Conservation (phyloP, 2,888 invertebrate species). For the Acronicta leporina region DNA sequence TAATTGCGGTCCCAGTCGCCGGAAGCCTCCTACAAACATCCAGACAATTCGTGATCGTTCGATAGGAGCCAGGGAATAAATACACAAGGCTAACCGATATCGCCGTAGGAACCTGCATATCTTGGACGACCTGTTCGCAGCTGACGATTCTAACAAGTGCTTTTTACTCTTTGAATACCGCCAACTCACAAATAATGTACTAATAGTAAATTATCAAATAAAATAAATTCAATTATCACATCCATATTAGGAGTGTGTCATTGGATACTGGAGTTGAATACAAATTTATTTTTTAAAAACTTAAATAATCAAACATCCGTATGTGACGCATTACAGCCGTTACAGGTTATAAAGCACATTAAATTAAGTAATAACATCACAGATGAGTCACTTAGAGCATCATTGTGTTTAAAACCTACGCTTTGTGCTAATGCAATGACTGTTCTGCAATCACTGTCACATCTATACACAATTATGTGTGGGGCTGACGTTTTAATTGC, state of each 20-base stretch:
- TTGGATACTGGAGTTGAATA: not conserved
- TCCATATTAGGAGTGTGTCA: not conserved
- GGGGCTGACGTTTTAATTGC: conserved; percentile 44
- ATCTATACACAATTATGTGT: conserved; percentile 6
- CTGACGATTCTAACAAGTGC: conserved; percentile 24
- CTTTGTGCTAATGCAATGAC: conserved; percentile 27
- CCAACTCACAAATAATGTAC: not conserved
- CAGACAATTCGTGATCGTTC: conserved; percentile 29
- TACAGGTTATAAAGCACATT: conserved; percentile 31
- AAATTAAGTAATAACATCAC: conserved; percentile 39
- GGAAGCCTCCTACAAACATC: no score
- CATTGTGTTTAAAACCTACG: conserved; percentile 34
- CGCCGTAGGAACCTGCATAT: conserved; percentile 58
- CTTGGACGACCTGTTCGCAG: conserved; percentile 48
- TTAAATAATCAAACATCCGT: conserved; percentile 24
- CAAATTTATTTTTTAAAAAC: not conserved
- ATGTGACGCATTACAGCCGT: conserved; percentile 40
- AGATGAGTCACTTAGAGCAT: conserved; percentile 49
- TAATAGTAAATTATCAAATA: not conserved
- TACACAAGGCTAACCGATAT: conserved; percentile 80
- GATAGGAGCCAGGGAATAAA: conserved; percentile 57
- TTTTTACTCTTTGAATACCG: conserved; percentile 14
- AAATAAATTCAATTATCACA: conserved; percentile 3
- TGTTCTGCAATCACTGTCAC: conserved; percentile 21
- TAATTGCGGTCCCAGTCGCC: no score